phyloP scores from a whole-genome alignment of 2,113 vertebrate species.

The Struthidea cinerea region DNA sequence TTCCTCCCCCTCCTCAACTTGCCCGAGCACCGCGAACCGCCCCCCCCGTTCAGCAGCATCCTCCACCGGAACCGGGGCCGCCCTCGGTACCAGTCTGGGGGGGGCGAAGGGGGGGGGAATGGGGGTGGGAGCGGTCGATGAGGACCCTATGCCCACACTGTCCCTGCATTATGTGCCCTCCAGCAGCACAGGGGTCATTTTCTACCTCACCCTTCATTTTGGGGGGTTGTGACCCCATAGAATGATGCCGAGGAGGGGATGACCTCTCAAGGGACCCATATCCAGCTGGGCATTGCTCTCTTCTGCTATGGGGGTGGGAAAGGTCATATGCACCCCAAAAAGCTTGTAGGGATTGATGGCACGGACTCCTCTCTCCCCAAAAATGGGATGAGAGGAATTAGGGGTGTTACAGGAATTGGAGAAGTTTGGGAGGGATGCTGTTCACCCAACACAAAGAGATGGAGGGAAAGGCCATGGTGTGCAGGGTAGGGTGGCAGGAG shows the following conservation, averaged over 20 bases:
- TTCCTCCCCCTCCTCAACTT: conserved; percentile 64
- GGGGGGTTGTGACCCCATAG: neutral
- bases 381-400: neutral
- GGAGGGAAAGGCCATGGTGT: neutral
- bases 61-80: neutral
- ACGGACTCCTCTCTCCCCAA: neutral
- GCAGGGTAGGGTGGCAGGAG: neutral
- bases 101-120: neutral
- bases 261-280: neutral
- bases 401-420: neutral
- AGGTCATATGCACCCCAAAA: neutral
- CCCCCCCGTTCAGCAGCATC: conserved; percentile 42
- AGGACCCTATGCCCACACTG: neutral
- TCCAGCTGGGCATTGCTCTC: neutral
- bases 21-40: conserved; percentile 35
- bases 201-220: neutral
- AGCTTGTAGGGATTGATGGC: neutral
- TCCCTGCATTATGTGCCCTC: neutral
- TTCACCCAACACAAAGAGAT: neutral
- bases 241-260: neutral
- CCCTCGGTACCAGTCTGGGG: neutral
- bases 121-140: neutral
- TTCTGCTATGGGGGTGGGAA: rapidly evolving
- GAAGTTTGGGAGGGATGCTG: neutral
- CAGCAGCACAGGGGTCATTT: neutral